phyloP scores from a whole-genome alignment of 2,113 vertebrate species.

The Sceloporus undulatus region DNA sequence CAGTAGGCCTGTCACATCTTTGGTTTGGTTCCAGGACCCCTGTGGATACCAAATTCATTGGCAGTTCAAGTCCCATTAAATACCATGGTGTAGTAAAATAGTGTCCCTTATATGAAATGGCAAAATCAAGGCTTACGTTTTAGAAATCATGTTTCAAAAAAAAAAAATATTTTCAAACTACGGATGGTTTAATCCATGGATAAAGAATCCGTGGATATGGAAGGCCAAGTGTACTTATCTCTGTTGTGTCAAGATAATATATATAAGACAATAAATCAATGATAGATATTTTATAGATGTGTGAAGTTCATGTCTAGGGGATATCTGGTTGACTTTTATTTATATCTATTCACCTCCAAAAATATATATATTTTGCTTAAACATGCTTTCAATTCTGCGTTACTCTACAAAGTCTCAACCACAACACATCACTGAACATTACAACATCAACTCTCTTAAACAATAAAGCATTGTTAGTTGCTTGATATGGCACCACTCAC shows the following conservation, averaged over 20 bases:
- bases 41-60: no score
- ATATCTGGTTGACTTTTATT: neutral
- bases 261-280: neutral
- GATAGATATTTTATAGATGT: neutral
- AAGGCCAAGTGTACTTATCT: neutral
- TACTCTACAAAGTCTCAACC: neutral
- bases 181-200: no score
- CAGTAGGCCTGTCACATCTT: no score
- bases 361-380: neutral
- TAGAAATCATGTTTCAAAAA: no score
- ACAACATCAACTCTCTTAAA: neutral
- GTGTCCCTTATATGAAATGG: no score
- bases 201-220: no score
- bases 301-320: neutral
- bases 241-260: neutral
- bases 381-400: conserved; percentile 9
- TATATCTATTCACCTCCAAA: neutral
- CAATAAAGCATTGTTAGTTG: neutral
- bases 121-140: no score
- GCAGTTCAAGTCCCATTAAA: no score
- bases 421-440: neutral
- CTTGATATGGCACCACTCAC: no score
- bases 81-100: no score
- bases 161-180: no score
- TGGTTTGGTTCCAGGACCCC: no score